Percentiles rank a stretch among this genome's conserved stretches.
Conservation (phyloP, 1,140 invertebrate genomes). For the Antheraea pernyi region DNA sequence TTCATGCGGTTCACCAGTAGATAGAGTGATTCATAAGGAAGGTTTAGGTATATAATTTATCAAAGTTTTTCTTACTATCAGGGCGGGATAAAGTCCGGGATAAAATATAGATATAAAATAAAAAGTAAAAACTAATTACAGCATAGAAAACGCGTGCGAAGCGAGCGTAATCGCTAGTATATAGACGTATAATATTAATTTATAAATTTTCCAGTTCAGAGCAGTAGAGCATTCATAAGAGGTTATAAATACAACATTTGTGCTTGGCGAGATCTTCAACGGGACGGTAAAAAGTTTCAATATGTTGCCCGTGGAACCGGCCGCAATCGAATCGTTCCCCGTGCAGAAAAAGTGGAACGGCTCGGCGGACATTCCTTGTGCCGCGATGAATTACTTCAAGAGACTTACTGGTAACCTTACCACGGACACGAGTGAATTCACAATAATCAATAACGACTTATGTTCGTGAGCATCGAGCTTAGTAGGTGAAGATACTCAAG, state of each 20-base stretch:
- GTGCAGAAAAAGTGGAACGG: conserved; percentile 34
- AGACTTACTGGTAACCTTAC: conserved; percentile 25
- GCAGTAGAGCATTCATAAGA: conserved; percentile 33
- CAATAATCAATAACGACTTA: neutral
- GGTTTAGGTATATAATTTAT: too few species aligned
- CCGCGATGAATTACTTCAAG: conserved; percentile 31
- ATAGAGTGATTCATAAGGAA: too few species aligned
- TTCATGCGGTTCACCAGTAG: too few species aligned
- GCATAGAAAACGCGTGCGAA: too few species aligned
- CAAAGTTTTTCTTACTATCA: too few species aligned
- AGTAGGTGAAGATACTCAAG: neutral
- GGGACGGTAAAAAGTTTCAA: conserved; percentile 36
- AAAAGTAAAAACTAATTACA: too few species aligned
- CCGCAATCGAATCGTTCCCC: conserved; percentile 30
- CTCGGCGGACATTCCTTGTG: conserved; percentile 27
- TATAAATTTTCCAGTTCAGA: neutral
- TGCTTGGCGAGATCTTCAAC: conserved; percentile 33
- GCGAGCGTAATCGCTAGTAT: too few species aligned
- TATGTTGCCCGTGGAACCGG: conserved; percentile 21
- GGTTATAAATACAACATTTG: conserved; percentile 46
- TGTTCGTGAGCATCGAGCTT: neutral
- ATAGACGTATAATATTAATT: too few species aligned
- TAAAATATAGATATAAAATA: too few species aligned
- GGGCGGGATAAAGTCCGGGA: too few species aligned
- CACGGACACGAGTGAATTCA: neutral